A percentile compares a stretch with the other conserved stretches of the same genome.
Conservation (phyloP, 2,888 invertebrate genomes). For the Halictus quadricinctus region DNA sequence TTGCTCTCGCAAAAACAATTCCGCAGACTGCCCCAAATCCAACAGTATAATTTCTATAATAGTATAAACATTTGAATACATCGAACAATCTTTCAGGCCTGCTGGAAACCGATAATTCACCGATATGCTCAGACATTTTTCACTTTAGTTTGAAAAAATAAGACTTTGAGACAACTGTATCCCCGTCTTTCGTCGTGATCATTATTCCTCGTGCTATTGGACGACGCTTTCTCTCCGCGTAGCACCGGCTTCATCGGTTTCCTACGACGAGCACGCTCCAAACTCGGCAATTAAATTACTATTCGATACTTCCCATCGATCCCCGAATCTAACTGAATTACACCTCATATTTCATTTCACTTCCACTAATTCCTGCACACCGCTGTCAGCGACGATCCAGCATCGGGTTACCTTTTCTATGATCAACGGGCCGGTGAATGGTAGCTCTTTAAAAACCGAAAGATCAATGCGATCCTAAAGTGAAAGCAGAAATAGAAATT, state of each 20-base stretch:
- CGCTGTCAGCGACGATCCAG: background rate
- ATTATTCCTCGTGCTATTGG: no score
- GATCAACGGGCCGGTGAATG: background rate
- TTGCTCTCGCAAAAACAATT: background rate
- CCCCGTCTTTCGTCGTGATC: no score
- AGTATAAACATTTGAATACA: background rate
- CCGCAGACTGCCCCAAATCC: background rate
- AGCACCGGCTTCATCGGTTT: no score
- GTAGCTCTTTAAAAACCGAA: background rate
- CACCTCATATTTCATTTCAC: background rate
- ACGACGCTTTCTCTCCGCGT: no score
- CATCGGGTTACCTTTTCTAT: background rate
- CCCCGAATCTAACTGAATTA: no score
- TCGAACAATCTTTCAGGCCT: background rate
- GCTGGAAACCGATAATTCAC: background rate
- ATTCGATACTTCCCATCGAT: no score
- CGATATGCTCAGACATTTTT: background rate
- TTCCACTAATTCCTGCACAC: background rate
- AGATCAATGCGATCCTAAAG: background rate
- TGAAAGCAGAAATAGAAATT: background rate
- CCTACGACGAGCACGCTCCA: no score
- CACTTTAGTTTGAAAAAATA: background rate
- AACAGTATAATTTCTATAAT: background rate
- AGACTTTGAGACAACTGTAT: no score
- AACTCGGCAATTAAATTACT: no score